A percentile compares a stretch with the other conserved stretches of the same genome.
phyloP scores from a whole-genome alignment of 2,888 invertebrate genomes.

The Drosophila barbarae region DNA sequence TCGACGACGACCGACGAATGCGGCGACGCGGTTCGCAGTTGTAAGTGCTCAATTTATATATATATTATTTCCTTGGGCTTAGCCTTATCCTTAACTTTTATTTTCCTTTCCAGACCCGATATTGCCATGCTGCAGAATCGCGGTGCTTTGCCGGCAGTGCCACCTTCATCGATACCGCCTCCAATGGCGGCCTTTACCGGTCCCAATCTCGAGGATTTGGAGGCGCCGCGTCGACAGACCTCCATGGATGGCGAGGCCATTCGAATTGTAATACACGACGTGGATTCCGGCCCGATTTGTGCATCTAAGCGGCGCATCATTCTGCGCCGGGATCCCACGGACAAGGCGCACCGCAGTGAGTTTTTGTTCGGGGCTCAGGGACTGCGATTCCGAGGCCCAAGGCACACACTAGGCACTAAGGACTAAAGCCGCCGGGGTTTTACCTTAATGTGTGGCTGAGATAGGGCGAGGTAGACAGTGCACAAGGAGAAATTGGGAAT shows the following conservation, averaged over 20 bases:
- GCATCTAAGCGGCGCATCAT: constrained; percentile 87
- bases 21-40: constrained; percentile 90
- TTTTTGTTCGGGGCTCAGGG: constrained; percentile 59
- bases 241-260: constrained; percentile 95
- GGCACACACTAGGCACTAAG: constrained; percentile 18
- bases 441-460: constrained; percentile 23
- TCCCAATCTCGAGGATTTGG: constrained; percentile 83
- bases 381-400: constrained; percentile 8
- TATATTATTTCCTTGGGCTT: too few species aligned
- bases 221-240: constrained; percentile 86
- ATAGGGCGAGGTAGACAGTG: background rate
- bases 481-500: constrained; percentile 6
- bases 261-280: constrained; percentile 95
- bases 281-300: constrained; percentile 86
- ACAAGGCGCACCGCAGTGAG: constrained; percentile 93
- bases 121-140: constrained; percentile 84
- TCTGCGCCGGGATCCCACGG: constrained; percentile 88
- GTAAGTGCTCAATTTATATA: constrained; percentile 82
- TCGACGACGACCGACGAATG: constrained; percentile 87
- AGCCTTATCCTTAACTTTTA: background rate
- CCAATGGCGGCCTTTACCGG: constrained; percentile 79
- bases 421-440: constrained; percentile 14
- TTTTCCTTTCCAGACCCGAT: constrained; percentile 83
- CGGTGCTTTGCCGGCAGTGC: constrained; percentile 80
- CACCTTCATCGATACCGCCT: constrained; percentile 79